A percentile compares a stretch with the other conserved stretches of the same genome.
Evolutionary conservation across 2,888 invertebrate species (phyloP).

Genomic region (Erannis defoliaria): DNA sequence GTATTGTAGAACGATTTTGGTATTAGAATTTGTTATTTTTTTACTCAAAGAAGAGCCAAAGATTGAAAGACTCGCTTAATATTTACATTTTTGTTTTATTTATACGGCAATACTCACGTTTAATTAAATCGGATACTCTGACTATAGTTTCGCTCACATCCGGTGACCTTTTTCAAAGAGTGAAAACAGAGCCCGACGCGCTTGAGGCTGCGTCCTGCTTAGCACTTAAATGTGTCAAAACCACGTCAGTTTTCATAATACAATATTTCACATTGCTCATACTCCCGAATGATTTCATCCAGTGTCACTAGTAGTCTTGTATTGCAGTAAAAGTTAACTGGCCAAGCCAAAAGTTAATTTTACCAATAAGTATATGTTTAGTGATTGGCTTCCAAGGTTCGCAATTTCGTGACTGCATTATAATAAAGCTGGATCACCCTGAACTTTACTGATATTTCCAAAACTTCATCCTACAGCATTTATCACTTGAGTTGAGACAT

Average conservation of each 20-base stretch:
- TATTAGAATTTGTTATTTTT: background rate
- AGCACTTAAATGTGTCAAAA: too few relatives aligned
- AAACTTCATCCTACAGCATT: slow-evolving; percentile 27
- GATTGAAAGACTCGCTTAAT: too few relatives aligned
- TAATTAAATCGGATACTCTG: too few relatives aligned
- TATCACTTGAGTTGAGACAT: background rate
- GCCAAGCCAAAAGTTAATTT: background rate
- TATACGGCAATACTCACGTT: too few relatives aligned
- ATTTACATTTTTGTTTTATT: too few relatives aligned
- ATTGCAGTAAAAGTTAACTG: background rate
- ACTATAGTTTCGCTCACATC: too few relatives aligned
- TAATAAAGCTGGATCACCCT: slow-evolving; percentile 23
- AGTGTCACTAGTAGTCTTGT: background rate
- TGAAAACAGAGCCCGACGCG: too few relatives aligned
- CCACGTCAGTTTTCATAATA: too few relatives aligned
- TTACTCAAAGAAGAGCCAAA: too few relatives aligned
- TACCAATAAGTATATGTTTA: slow-evolving; percentile 5
- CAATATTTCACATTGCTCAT: background rate
- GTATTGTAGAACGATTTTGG: background rate
- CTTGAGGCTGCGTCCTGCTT: too few relatives aligned
- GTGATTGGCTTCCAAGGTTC: slow-evolving; percentile 18
- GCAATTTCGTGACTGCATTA: slow-evolving; percentile 15
- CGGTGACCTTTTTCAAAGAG: too few relatives aligned
- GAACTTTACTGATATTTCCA: slow-evolving; percentile 36
- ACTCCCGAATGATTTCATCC: background rate